Base-by-base conservation (phyloP, 2,888 invertebrate species). In the Smittia aterrima region DNA sequence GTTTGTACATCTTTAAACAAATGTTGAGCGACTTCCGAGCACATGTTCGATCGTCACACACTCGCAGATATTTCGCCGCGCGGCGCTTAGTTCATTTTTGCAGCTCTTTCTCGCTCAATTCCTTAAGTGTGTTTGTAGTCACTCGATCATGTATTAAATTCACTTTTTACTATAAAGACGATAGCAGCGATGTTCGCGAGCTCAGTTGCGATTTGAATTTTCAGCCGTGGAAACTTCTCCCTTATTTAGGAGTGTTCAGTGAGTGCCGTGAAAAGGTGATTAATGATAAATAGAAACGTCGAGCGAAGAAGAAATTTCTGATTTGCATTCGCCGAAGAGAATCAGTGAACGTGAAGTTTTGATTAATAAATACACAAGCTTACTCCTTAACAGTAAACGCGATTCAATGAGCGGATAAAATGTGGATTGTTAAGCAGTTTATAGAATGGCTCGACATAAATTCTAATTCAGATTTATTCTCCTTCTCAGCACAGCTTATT, bases 81-180 rank as follows among this genome's bases (percentile, higher is more conserved):
- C 53, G 54, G 70, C 53, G 70, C 54, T 70, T 53, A 70, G 53
- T 22, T 58, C 16, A 7, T 54, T 70, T 70, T 54, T 24, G 54
- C 70, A 25, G 53, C 70, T 70, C n/a, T 41, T 70, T 68, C 68
- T 27, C 54, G 70, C 32, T 54, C 13, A 22, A 9, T 25, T 53
- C 54, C 27, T 11, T 41, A 27, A 54, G 54, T 67, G 70, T 70
- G 27, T 41, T 67, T 41, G 67, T 67, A 47, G 18, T 70, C 53
- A 70, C 70, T 70, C 54, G 70, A 70, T 70, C 70, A 70, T 70
- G 22, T 54, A 18, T 54, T 53, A 27, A 54, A 27, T 70, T 70
- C 22, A 24, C 70, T 27, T 70, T 11, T 27, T 54, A 53, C 70
- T 70, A 70, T 70, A 70, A 70, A 70, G 70, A 70, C 54, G 70